phyloP scores from a whole-genome alignment of 2,113 vertebrate species.

The Bubo bubo region DNA sequence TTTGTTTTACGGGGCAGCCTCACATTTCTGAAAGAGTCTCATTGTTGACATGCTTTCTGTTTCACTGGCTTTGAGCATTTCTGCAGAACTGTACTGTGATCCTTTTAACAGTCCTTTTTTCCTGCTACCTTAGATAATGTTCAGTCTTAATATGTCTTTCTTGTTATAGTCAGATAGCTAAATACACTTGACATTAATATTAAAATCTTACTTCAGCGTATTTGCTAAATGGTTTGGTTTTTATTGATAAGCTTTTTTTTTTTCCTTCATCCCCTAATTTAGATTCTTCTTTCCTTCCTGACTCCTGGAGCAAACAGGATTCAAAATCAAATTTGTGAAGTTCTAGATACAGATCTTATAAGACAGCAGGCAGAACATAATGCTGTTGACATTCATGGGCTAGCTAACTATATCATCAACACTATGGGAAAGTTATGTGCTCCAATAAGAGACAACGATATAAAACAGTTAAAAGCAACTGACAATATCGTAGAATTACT shows the following conservation, averaged over 20 bases:
- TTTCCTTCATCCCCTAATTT: neutral
- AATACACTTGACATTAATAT: neutral
- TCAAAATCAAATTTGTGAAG: constrained; percentile 90
- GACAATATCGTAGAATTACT: constrained; percentile 80
- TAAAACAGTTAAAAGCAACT: constrained; percentile 84
- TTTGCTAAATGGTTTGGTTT: neutral
- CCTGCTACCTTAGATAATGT: neutral
- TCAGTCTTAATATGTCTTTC: neutral
- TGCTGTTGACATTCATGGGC: constrained; percentile 87
- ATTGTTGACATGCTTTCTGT: neutral
- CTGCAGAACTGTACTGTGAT: neutral
- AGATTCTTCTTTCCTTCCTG: constrained; percentile 91
- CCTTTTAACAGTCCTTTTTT: neutral
- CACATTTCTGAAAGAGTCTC: neutral
- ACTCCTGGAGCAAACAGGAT: constrained; percentile 89
- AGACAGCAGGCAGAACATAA: constrained; percentile 89
- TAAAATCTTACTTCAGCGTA: neutral
- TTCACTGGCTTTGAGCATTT: neutral
- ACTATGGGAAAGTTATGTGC: constrained; percentile 93
- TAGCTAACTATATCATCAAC: constrained; percentile 87
- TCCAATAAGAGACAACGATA: constrained; percentile 85
- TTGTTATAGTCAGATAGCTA: neutral
- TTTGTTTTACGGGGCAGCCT: neutral
- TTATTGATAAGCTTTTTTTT: neutral
- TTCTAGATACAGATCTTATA: constrained; percentile 90